Conservation (phyloP, 1,140 invertebrate species). For the Papilio machaon region DNA sequence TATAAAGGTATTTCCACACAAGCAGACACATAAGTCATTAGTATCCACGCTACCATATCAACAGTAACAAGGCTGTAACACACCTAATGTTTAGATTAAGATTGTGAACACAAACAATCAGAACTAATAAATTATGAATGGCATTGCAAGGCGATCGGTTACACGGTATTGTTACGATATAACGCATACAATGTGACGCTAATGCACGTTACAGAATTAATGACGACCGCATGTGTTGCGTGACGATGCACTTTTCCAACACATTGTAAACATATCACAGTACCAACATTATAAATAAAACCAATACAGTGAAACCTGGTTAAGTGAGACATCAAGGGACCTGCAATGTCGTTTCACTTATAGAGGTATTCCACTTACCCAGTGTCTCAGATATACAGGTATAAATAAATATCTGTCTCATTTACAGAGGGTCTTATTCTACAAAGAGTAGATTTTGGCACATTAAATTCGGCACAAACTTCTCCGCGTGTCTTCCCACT, state of each 20-base stretch:
- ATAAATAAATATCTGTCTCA: no score
- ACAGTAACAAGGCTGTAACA: conserved; percentile 6
- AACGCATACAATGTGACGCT: conserved; percentile 11
- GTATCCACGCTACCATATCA: background rate
- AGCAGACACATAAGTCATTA: background rate
- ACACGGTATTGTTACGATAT: conserved; percentile 10
- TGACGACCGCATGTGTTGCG: conserved; percentile 17
- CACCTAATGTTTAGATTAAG: conserved; percentile 7
- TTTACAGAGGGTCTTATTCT: no score
- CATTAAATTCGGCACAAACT: no score
- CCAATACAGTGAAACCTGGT: no score
- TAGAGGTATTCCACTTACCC: no score
- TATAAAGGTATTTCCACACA: background rate
- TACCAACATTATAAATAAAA: background rate
- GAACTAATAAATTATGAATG: conserved; percentile 24
- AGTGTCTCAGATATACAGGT: no score
- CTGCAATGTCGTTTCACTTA: no score
- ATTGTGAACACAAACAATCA: conserved; percentile 15
- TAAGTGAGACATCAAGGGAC: no score
- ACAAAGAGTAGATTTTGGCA: no score
- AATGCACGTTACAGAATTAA: background rate
- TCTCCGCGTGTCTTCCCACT: no score
- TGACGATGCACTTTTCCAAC: conserved; percentile 7
- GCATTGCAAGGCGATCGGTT: conserved; percentile 18
- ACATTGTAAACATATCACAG: background rate